phyloP scores from a whole-genome alignment of 2,888 invertebrate species.

The Drosophila fulvimacula region DNA sequence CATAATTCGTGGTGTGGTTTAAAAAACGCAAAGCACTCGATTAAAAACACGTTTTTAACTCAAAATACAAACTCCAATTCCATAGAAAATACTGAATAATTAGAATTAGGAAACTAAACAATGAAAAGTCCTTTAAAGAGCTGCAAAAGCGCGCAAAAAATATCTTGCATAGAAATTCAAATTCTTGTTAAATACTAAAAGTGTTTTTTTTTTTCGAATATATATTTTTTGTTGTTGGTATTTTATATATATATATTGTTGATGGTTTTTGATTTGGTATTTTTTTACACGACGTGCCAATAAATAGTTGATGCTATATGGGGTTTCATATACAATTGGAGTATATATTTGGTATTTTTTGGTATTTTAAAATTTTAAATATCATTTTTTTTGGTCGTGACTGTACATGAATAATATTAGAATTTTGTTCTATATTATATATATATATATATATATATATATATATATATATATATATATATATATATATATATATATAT shows the following conservation, averaged over 20 bases:
- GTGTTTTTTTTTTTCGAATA: constrained; percentile 28
- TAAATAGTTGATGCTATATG: constrained; percentile 55
- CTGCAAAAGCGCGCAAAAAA: constrained; percentile 67
- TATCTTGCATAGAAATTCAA: constrained; percentile 70
- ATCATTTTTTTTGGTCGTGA: constrained; percentile 33
- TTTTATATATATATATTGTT: constrained; percentile 1
- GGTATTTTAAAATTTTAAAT: constrained; percentile 19
- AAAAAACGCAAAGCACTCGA: constrained; percentile 46
- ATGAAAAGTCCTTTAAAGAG: constrained; percentile 21
- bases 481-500: constrained; percentile 21
- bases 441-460: constrained; percentile 23
- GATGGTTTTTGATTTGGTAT: constrained; percentile 1
- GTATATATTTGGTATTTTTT: constrained; percentile 20
- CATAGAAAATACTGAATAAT: constrained; percentile 25
- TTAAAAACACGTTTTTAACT: constrained; percentile 33
- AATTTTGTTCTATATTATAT: constrained; percentile 27
- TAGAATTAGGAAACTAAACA: constrained; percentile 11
- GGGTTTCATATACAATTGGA: constrained; percentile 47
- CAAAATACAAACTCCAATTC: constrained; percentile 43
- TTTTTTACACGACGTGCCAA: constrained; percentile 68
- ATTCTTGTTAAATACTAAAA: constrained; percentile 31
- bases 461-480: constrained; percentile 25
- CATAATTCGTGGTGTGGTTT: constrained; percentile 51
- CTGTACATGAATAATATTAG: constrained; percentile 50
- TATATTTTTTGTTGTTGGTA: constrained; percentile 4